phyloP scores from a whole-genome alignment of 2,797 vertebrate species.

The Carapus acus region DNA sequence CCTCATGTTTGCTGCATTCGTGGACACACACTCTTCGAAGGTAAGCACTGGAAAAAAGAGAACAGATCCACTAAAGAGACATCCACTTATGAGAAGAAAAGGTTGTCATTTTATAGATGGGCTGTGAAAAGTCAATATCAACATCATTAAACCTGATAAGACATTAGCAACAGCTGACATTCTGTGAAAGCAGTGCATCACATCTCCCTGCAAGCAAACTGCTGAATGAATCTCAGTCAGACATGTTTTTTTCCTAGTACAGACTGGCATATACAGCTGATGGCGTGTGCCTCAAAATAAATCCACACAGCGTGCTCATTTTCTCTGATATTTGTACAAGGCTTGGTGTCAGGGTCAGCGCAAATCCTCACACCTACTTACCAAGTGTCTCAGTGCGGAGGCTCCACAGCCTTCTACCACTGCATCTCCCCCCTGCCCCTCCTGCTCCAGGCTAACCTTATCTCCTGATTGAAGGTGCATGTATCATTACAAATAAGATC shows the following conservation, averaged over 20 bases:
- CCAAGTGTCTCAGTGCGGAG: slow-evolving; percentile 8
- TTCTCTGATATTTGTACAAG: slow-evolving; percentile 27
- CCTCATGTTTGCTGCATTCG: neutral
- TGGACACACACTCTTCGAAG: slow-evolving; percentile 1
- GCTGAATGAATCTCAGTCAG: slow-evolving; percentile 8
- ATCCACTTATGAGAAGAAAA: neutral
- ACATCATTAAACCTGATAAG: slow-evolving; percentile 23
- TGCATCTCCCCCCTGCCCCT: too few relatives aligned
- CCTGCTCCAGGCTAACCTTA: neutral
- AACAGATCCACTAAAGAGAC: slow-evolving; percentile 1
- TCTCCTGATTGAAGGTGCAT: slow-evolving; percentile 17
- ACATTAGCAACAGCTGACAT: slow-evolving; percentile 20
- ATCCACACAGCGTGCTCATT: slow-evolving; percentile 11
- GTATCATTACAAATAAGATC: slow-evolving; percentile 40
- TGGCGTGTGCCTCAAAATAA: slow-evolving; percentile 17
- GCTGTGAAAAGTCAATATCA: slow-evolving; percentile 14
- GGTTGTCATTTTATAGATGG: neutral
- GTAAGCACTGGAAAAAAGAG: slow-evolving; percentile 1
- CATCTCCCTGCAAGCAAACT: slow-evolving; percentile 1
- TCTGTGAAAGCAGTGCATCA: slow-evolving; percentile 15
- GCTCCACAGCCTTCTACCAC: neutral
- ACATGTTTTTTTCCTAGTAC: slow-evolving; percentile 9
- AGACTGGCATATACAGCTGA: slow-evolving; percentile 18
- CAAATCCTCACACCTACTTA: slow-evolving; percentile 27
- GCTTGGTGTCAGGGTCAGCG: slow-evolving; percentile 9